Evolutionary conservation across 2,888 invertebrate genomes (phyloP), one percentile per base, ranked within the genome.

Genomic region (Platerodrilus igneus): DNA sequence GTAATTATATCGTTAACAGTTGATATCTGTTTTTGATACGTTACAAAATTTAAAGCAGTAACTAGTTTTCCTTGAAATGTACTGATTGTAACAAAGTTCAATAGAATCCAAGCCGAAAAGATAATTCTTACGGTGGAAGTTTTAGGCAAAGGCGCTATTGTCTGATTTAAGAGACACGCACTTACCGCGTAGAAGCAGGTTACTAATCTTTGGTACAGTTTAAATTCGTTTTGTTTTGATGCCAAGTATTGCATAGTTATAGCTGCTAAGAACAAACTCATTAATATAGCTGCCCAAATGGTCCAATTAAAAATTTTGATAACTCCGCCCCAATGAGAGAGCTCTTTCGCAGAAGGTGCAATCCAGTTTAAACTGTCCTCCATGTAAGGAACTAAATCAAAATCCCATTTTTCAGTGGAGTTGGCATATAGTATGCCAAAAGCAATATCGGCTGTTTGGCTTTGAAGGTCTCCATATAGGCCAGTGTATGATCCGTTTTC

Each of bases 31-130:
- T 26, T 31, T 23, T 37, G 31, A 17, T 38, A 43, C 2, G 18
- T 10, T 2, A 36, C 36, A 14, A 35, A 34, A 26, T 43, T 45
- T 10, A 50, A 31, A 4, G 17, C 35, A 1, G 29, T 16, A 4
- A 40, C 33, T 8, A 43, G 5, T n/a, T 45, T 30, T 3, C 43
- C 37, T 40, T 48, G 45, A 32, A 45, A 48, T 7, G 23, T 21
- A 3, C 39, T 31, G 2, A 11, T n/a, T 8, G 38, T 23, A 2
- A 40, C 13, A 10, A 21, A 26, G 5, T 26, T 20, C 11, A 29
- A 11, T 2, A 11, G 10, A 1, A 45, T n/a, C 40, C 45, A 40
- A 6, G 23, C 4, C 1, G 15, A 13, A 15, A 45, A 25, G 1
- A 30, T 4, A 1, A 45, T 8, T 13, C 34, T 37, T 9, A 26